Evolutionary conservation across 53 echinoderm and acorn worm species (phyloP).

Genomic region (Luidia sarsii): DNA sequence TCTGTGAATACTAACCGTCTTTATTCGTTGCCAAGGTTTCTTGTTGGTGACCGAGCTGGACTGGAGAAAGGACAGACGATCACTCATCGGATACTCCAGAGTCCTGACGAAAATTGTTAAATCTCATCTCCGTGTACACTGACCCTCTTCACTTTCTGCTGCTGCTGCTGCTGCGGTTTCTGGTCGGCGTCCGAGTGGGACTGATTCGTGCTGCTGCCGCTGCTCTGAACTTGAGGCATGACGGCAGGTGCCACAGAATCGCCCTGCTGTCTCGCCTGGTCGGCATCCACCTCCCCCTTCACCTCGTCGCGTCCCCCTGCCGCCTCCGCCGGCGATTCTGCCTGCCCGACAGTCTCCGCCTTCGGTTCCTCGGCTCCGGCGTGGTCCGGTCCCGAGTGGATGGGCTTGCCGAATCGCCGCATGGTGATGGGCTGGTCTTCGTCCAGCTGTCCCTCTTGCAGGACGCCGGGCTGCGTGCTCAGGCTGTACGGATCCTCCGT

Average conservation of each 20-base stretch:
- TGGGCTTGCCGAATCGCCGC: conserved; percentile 10
- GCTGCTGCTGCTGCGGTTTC: neutral
- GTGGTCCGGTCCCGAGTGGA: neutral
- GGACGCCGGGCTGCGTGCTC: neutral
- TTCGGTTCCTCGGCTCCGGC: too few species aligned
- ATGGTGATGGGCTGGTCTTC: conserved; percentile 26
- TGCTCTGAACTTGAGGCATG: neutral
- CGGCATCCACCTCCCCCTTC: conserved; percentile 14
- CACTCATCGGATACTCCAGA: too few species aligned
- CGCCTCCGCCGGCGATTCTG: too few species aligned
- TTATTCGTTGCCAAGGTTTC: too few species aligned
- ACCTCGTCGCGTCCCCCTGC: too few species aligned
- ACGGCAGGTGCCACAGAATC: neutral
- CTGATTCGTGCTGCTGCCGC: conserved; percentile 33
- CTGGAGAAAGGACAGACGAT: too few species aligned
- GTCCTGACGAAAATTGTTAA: too few species aligned
- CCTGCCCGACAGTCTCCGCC: too few species aligned
- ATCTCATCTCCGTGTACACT: neutral
- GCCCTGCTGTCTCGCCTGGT: too few species aligned
- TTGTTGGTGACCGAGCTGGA: too few species aligned
- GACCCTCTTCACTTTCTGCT: conserved; percentile 2
- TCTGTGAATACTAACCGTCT: too few species aligned
- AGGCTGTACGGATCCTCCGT: conserved; percentile 1
- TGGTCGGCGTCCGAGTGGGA: conserved; percentile 14
- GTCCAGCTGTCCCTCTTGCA: neutral